A percentile compares a stretch with the other conserved stretches of the same genome.
These are phyloP conservation scores for Stegodyphus dumicola DNA, from an alignment of 1,140 invertebrate genomes.

Conservation along the genomic window DNA sequence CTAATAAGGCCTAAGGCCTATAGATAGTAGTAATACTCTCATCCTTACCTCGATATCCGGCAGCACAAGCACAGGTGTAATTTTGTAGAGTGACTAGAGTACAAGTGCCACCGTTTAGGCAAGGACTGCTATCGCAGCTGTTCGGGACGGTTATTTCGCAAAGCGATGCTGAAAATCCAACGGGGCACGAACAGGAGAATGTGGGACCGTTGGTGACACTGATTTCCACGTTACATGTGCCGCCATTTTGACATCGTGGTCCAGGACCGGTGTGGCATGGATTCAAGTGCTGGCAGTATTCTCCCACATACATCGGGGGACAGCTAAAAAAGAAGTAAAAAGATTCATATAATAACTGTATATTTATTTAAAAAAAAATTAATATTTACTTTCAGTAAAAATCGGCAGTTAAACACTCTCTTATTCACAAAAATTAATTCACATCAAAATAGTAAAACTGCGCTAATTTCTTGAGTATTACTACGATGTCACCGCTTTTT, in stretches of 20 bases:
- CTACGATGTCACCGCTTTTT: too few species aligned
- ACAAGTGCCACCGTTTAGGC: slow-evolving; percentile 87
- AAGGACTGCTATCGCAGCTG: slow-evolving; percentile 82
- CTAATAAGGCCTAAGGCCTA: too few species aligned
- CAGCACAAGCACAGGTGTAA: slow-evolving; percentile 85
- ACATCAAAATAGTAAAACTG: too few species aligned
- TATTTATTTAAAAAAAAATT: too few species aligned
- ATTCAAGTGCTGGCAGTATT: slow-evolving; percentile 93
- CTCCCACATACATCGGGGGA: slow-evolving; percentile 87
- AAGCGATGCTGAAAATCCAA: slow-evolving; percentile 84
- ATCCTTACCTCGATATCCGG: slow-evolving; percentile 80
- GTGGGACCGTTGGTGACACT: slow-evolving; percentile 74
- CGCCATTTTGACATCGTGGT: slow-evolving; percentile 86
- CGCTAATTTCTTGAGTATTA: too few species aligned
- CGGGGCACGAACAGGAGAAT: slow-evolving; percentile 86
- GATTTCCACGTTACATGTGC: slow-evolving; percentile 86
- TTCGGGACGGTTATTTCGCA: slow-evolving; percentile 76
- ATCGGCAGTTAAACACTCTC: too few species aligned
- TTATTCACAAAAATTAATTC: too few species aligned
- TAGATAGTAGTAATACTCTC: too few species aligned
- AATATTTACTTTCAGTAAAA: too few species aligned
- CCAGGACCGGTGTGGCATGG: slow-evolving; percentile 87
- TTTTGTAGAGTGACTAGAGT: slow-evolving; percentile 78
- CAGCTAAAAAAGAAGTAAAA: slow-evolving; percentile 80
- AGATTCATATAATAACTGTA: not conserved